phyloP scores from a whole-genome alignment of 2,797 vertebrate species.

The Jordanella pulchra region DNA sequence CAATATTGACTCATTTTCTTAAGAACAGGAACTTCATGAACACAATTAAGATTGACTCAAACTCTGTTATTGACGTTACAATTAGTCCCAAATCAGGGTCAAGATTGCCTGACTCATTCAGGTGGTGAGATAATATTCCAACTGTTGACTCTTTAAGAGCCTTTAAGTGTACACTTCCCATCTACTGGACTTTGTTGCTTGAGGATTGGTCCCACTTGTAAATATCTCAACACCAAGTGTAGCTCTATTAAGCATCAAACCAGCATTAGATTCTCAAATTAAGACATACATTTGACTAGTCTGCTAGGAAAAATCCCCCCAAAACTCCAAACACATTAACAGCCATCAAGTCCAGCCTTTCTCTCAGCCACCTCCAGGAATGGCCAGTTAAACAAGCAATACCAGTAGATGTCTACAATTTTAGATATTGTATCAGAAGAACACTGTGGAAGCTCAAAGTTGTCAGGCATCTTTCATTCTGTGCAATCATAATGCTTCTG shows the following conservation, averaged over 20 bases:
- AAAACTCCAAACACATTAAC: neutral
- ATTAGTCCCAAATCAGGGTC: slow-evolving; percentile 19
- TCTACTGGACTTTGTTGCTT: slow-evolving; percentile 2
- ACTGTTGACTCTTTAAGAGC: slow-evolving; percentile 28
- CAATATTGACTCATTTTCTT: neutral
- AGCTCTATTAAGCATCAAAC: slow-evolving; percentile 2
- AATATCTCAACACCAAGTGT: slow-evolving; percentile 1
- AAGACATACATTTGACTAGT: neutral
- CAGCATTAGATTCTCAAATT: neutral
- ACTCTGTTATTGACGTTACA: neutral
- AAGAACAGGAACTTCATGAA: neutral
- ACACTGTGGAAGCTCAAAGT: neutral
- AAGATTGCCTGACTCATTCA: slow-evolving; percentile 41
- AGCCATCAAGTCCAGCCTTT: neutral
- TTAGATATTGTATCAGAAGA: neutral
- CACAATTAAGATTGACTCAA: neutral
- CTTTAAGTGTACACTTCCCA: slow-evolving; percentile 12
- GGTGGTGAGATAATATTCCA: slow-evolving; percentile 33
- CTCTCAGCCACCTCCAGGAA: neutral
- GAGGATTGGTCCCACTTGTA: neutral
- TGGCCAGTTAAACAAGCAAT: neutral
- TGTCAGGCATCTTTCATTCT: neutral
- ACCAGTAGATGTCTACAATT: neutral
- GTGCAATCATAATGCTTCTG: neutral
- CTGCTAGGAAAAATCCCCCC: neutral